phyloP scores from a whole-genome alignment of 2,888 invertebrate species.

The Trichopria drosophilae region DNA sequence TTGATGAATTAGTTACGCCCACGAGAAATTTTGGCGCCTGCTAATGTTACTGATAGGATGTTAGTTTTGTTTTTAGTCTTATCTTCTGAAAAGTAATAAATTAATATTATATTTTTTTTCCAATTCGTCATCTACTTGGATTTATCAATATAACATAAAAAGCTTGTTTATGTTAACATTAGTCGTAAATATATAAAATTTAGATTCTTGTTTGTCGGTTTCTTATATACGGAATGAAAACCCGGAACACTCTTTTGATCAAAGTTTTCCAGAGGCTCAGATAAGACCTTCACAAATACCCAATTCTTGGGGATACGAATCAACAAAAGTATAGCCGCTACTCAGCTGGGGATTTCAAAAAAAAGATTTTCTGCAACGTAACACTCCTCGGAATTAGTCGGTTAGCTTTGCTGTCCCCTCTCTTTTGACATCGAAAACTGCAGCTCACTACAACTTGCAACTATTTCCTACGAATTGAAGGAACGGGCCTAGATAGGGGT shows the following conservation, averaged over 20 bases:
- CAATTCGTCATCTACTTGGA: too few species aligned
- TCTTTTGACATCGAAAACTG: conserved; percentile 51
- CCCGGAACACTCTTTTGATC: conserved; percentile 38
- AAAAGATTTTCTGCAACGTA: conserved; percentile 52
- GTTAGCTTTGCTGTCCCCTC: conserved; percentile 47
- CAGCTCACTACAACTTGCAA: conserved; percentile 56
- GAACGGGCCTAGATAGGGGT: not conserved
- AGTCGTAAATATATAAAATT: too few species aligned
- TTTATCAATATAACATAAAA: too few species aligned
- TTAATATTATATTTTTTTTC: too few species aligned
- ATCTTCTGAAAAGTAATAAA: too few species aligned
- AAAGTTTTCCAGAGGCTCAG: conserved; percentile 22
- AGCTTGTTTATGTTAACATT: too few species aligned
- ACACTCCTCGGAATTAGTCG: conserved; percentile 49
- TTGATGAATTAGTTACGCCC: conserved; percentile 21
- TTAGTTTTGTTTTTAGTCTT: too few species aligned
- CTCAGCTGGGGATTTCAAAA: conserved; percentile 38
- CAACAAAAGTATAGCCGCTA: conserved; percentile 1
- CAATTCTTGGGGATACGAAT: conserved; percentile 7
- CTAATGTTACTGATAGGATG: too few species aligned
- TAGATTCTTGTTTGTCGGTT: too few species aligned
- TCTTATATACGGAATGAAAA: too few species aligned
- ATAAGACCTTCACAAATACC: conserved; percentile 14
- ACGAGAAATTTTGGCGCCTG: not conserved
- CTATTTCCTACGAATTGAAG: conserved; percentile 40